Evolutionary conservation across 2,888 invertebrate species (phyloP).

Genomic region (Sinotaia quadrata): DNA sequence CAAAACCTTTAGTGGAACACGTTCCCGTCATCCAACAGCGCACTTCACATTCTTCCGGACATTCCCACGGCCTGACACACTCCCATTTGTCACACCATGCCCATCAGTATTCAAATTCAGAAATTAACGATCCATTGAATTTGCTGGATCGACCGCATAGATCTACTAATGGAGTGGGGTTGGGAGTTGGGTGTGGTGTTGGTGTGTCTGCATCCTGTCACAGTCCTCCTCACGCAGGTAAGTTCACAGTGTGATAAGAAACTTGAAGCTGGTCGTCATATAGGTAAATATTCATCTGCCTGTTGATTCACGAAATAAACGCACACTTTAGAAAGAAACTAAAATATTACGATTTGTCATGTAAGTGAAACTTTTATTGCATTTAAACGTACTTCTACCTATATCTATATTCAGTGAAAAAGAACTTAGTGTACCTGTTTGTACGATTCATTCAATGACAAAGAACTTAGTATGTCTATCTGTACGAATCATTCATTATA

Average conservation of each 20-base stretch:
- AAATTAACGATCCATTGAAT: conserved; percentile 54
- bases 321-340: too few relatives aligned
- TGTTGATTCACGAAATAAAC: too few relatives aligned
- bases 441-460: too few relatives aligned
- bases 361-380: too few relatives aligned
- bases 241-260: conserved; percentile 10
- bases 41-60: conserved; percentile 41
- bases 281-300: too few relatives aligned
- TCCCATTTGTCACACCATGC: conserved; percentile 15
- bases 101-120: conserved; percentile 34
- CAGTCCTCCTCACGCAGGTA: conserved; percentile 55
- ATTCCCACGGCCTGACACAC: not conserved
- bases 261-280: too few relatives aligned
- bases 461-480: too few relatives aligned
- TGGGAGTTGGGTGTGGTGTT: conserved; percentile 7
- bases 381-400: too few relatives aligned
- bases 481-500: too few relatives aligned
- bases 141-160: conserved; percentile 56
- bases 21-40: conserved; percentile 65
- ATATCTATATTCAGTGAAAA: too few relatives aligned
- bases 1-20: conserved; percentile 65
- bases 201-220: conserved; percentile 50
- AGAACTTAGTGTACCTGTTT: too few relatives aligned
- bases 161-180: conserved; percentile 45
- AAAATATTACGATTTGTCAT: too few relatives aligned